Conservation (phyloP, 2,797 vertebrate genomes). For the Pyrocephalus nanus region DNA sequence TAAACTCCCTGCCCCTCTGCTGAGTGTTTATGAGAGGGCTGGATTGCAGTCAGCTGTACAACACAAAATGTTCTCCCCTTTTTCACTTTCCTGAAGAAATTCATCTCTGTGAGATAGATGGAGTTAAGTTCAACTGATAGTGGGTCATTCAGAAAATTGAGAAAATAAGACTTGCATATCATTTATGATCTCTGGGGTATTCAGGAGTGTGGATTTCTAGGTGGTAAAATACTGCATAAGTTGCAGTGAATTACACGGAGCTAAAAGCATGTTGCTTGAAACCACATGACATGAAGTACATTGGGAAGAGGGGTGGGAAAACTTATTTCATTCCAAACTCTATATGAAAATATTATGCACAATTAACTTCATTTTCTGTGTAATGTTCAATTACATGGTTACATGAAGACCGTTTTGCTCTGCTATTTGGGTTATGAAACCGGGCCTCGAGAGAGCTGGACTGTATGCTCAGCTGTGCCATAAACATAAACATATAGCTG, state of each 20-base stretch:
- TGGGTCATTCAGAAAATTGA: neutral
- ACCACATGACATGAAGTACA: neutral
- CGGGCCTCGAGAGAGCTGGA: constrained; percentile 32
- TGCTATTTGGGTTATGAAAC: constrained; percentile 21
- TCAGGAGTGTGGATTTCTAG: neutral
- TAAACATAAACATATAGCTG: constrained; percentile 32
- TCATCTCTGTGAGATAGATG: neutral
- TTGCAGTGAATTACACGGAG: neutral
- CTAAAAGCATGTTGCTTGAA: neutral
- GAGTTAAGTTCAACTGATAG: neutral
- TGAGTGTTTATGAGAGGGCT: neutral
- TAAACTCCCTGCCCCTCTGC: neutral
- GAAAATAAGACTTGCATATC: neutral
- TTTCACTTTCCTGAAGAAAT: neutral
- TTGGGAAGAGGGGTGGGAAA: constrained; percentile 17
- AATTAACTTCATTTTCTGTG: constrained; percentile 64
- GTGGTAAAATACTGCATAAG: neutral
- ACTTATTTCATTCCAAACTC: constrained; percentile 7
- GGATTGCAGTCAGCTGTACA: neutral
- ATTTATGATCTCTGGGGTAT: neutral
- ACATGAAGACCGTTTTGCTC: constrained; percentile 46
- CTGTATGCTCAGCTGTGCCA: constrained; percentile 30
- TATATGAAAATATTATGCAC: constrained; percentile 48
- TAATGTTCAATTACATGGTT: constrained; percentile 56
- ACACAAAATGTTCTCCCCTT: neutral